Conservation (phyloP, 1,140 invertebrate species). For the Neodiprion pinetum region DNA sequence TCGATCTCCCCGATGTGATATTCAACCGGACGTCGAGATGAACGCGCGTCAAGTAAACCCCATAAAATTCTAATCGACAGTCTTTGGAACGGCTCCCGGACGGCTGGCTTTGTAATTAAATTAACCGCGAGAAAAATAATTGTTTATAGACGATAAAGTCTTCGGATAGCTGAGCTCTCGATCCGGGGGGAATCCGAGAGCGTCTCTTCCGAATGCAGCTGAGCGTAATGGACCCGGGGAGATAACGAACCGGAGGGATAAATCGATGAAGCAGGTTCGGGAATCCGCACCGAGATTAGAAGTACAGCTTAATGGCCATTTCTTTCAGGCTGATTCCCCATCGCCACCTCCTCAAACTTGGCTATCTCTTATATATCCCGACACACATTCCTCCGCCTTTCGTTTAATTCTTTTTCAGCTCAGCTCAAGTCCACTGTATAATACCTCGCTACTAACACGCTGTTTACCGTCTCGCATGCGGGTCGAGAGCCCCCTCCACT, state of each 20-base stretch:
- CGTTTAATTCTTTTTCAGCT: too few relatives aligned
- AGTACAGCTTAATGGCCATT: conserved; percentile 4
- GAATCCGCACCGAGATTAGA: background rate
- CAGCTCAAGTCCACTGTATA: too few relatives aligned
- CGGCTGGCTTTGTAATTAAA: conserved; percentile 5
- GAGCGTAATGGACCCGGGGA: background rate
- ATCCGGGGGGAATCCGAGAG: too few relatives aligned
- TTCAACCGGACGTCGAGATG: background rate
- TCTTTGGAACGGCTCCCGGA: background rate
- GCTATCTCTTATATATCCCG: too few relatives aligned
- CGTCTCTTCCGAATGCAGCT: background rate
- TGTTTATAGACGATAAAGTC: conserved; percentile 15
- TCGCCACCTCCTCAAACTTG: too few relatives aligned
- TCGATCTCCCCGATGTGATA: too few relatives aligned
- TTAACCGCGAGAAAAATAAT: conserved; percentile 16
- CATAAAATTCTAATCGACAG: conserved; percentile 12
- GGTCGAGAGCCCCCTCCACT: too few relatives aligned
- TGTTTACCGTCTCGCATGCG: too few relatives aligned
- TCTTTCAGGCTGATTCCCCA: background rate
- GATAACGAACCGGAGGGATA: conserved; percentile 1
- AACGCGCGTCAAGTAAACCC: background rate
- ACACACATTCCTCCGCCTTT: too few relatives aligned
- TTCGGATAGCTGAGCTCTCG: background rate
- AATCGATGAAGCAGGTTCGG: background rate
- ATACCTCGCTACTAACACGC: too few relatives aligned